A percentile compares a stretch with the other conserved stretches of the same genome.
These are phyloP conservation scores for Odocoileus virginianus DNA, from an alignment of 2,113 vertebrate species.

Conservation along the genomic window DNA sequence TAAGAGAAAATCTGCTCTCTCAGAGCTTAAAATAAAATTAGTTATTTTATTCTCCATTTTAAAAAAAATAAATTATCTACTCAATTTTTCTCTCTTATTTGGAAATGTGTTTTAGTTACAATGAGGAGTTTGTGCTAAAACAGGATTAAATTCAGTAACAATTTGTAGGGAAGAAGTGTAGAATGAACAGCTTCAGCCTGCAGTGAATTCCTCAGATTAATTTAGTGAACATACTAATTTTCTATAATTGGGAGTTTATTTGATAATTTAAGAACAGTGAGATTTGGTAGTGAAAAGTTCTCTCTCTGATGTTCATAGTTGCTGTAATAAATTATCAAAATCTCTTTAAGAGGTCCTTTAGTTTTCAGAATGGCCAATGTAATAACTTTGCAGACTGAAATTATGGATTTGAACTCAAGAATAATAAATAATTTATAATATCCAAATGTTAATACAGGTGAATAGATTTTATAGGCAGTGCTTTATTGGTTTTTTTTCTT, in stretches of 20 bases:
- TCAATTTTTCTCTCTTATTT: neutral
- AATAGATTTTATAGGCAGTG: neutral
- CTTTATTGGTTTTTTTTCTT: neutral
- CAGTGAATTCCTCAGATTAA: neutral
- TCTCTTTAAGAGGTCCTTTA: neutral
- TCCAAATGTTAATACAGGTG: neutral
- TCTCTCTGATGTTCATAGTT: neutral
- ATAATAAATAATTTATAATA: conserved; percentile 30
- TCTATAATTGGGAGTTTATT: neutral
- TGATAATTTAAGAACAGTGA: conserved; percentile 1
- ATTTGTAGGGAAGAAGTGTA: neutral
- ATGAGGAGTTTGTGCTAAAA: neutral
- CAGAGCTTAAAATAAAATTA: neutral
- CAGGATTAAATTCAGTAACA: neutral
- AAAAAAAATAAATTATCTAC: neutral
- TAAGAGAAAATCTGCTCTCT: neutral
- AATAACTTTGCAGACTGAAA: neutral
- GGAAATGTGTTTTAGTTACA: neutral
- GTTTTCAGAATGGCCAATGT: conserved; percentile 8
- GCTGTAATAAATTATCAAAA: conserved; percentile 4
- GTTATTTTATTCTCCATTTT: neutral
- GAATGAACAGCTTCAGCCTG: neutral
- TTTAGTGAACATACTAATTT: neutral
- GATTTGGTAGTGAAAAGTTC: neutral
- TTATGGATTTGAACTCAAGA: neutral